A percentile compares a stretch with the other conserved stretches of the same genome.
These are phyloP conservation scores for Prosopocoilus inquinatus DNA, from an alignment of 2,888 invertebrate species.

Conservation along the genomic window DNA sequence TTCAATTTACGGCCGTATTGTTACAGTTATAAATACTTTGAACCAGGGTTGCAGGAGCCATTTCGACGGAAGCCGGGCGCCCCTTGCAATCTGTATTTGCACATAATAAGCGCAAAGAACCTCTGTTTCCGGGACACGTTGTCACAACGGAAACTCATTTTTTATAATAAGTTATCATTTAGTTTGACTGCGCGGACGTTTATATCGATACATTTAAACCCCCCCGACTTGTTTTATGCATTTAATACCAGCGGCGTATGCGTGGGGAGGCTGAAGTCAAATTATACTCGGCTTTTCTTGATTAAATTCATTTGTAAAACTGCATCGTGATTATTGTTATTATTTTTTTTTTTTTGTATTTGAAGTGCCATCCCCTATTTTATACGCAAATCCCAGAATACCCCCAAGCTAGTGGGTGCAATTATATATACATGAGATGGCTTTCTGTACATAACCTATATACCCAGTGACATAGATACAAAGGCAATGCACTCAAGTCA, in stretches of 20 bases:
- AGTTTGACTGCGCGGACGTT: conserved; percentile 22
- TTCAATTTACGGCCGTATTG: conserved; percentile 17
- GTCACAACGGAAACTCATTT: conserved; percentile 35
- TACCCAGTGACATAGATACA: conserved; percentile 25
- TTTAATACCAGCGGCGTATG: neutral
- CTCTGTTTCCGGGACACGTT: conserved; percentile 33
- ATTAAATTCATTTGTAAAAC: too few relatives aligned
- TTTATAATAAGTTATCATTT: conserved; percentile 34
- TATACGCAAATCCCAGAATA: neutral
- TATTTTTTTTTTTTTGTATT: too few relatives aligned
- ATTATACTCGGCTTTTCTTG: too few relatives aligned
- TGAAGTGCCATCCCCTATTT: too few relatives aligned
- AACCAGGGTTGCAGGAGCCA: conserved; percentile 20
- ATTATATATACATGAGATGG: conserved; percentile 6
- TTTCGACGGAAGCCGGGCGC: conserved; percentile 21
- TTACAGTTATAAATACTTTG: conserved; percentile 23
- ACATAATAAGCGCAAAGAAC: conserved; percentile 38
- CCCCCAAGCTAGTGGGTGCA: neutral
- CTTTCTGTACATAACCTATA: conserved; percentile 20
- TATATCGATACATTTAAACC: conserved; percentile 1
- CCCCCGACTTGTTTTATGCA: neutral
- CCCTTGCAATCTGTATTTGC: conserved; percentile 37
- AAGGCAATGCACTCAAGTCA: conserved; percentile 18
- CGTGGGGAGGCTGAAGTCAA: too few relatives aligned
- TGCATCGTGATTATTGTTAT: too few relatives aligned